These are phyloP conservation scores for Axis porcinus DNA, from an alignment of 2,113 vertebrate genomes.

Conservation along the genomic window DNA sequence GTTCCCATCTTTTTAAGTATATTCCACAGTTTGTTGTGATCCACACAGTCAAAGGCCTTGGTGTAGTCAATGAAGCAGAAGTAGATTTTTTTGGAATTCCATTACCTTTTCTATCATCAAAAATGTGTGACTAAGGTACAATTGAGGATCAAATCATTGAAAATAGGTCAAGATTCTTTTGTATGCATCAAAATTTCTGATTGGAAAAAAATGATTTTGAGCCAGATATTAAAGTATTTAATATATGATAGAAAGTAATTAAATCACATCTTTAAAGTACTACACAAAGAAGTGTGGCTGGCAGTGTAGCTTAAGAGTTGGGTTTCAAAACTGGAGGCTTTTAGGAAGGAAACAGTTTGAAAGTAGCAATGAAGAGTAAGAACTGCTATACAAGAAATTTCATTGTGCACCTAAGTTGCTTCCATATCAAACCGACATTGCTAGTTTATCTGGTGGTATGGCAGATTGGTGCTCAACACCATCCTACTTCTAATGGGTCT, in stretches of 20 bases:
- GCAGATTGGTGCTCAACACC: neutral
- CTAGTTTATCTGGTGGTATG: neutral
- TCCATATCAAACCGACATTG: neutral
- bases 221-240: neutral
- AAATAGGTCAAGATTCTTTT: neutral
- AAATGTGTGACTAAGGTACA: neutral
- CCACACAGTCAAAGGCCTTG: neutral
- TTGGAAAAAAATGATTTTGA: neutral
- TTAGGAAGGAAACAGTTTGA: neutral
- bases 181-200: neutral
- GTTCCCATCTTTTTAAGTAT: neutral
- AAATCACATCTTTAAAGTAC: neutral
- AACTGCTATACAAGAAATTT: neutral
- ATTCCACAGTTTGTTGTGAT: neutral
- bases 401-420: neutral
- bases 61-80: neutral
- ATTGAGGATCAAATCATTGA: neutral
- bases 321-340: neutral
- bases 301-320: neutral
- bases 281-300: neutral
- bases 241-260: neutral
- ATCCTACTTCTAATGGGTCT: neutral
- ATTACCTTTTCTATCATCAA: neutral
- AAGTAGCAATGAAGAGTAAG: neutral
- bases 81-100: neutral